phyloP scores from a whole-genome alignment of 2,113 vertebrate species.

The Clarias macrocephalus region DNA sequence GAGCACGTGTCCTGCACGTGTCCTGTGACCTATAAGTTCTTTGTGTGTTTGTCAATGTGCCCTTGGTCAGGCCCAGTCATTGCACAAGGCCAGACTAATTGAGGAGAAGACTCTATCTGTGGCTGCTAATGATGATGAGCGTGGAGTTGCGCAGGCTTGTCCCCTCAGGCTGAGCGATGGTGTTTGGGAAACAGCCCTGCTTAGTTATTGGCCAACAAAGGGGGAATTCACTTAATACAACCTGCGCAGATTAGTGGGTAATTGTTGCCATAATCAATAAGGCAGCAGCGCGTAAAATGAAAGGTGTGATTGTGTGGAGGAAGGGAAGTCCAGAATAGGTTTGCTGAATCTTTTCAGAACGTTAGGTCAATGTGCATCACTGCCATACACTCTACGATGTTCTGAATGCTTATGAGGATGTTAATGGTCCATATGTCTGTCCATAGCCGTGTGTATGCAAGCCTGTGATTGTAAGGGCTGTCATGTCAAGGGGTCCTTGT shows the following conservation, averaged over 20 bases:
- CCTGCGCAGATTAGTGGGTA: slow-evolving; percentile 78
- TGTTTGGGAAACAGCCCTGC: slow-evolving; percentile 72
- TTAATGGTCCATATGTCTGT: slow-evolving; percentile 46
- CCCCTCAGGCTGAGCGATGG: slow-evolving; percentile 74
- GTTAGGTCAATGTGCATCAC: neutral
- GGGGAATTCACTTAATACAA: slow-evolving; percentile 78
- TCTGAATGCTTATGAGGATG: slow-evolving; percentile 3
- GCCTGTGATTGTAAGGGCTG: slow-evolving; percentile 20
- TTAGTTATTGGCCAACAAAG: slow-evolving; percentile 83
- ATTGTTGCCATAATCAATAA: slow-evolving; percentile 78
- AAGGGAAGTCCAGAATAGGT: slow-evolving; percentile 57
- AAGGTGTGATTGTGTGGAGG: slow-evolving; percentile 59
- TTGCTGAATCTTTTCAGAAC: slow-evolving; percentile 44
- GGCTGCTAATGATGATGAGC: slow-evolving; percentile 77
- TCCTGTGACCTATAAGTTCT: neutral
- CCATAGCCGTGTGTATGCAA: slow-evolving; percentile 46
- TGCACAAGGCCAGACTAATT: slow-evolving; percentile 69
- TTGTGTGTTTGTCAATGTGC: slow-evolving; percentile 21
- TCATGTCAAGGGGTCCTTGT: slow-evolving; percentile 47
- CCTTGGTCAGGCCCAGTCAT: slow-evolving; percentile 53
- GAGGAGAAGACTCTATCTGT: slow-evolving; percentile 69
- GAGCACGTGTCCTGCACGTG: neutral
- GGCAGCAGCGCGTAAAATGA: slow-evolving; percentile 76
- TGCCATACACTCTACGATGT: neutral
- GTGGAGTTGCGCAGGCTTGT: slow-evolving; percentile 66